A percentile compares a stretch with the other conserved stretches of the same genome.
Conservation (phyloP, 2,797 vertebrate genomes). For the Falco peregrinus region DNA sequence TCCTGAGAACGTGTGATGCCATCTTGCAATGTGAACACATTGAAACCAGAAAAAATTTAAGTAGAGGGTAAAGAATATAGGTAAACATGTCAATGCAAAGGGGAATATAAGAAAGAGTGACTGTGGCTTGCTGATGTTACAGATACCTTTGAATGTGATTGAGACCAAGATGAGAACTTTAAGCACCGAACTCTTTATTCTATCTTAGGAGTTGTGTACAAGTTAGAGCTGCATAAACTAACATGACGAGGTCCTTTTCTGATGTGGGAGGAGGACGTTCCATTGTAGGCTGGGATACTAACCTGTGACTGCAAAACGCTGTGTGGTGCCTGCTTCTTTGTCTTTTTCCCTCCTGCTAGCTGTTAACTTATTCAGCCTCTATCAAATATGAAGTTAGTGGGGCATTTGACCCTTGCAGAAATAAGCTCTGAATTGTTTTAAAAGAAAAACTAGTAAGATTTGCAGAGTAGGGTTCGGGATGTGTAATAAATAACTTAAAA, state of each 20-base stretch:
- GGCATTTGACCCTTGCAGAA: background rate
- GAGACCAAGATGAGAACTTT: background rate
- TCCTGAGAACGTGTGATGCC: accelerated
- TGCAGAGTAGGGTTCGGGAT: background rate
- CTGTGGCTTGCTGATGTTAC: background rate
- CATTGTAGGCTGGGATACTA: background rate
- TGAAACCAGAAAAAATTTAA: background rate
- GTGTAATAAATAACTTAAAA: background rate
- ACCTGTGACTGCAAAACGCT: background rate
- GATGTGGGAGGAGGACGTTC: background rate
- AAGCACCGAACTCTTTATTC: background rate
- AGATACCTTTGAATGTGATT: background rate
- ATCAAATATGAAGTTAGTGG: background rate
- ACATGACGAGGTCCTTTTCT: background rate
- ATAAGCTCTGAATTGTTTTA: background rate
- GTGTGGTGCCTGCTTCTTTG: background rate
- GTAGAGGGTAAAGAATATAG: background rate
- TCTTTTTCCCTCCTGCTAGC: background rate
- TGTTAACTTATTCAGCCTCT: background rate
- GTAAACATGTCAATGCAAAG: background rate
- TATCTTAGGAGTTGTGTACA: background rate
- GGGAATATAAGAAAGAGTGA: background rate
- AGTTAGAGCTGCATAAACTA: background rate
- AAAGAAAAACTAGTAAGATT: background rate
- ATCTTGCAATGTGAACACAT: background rate